Evolutionary conservation across 2,797 vertebrate genomes (phyloP).

Genomic region (Buceros bicornis): DNA sequence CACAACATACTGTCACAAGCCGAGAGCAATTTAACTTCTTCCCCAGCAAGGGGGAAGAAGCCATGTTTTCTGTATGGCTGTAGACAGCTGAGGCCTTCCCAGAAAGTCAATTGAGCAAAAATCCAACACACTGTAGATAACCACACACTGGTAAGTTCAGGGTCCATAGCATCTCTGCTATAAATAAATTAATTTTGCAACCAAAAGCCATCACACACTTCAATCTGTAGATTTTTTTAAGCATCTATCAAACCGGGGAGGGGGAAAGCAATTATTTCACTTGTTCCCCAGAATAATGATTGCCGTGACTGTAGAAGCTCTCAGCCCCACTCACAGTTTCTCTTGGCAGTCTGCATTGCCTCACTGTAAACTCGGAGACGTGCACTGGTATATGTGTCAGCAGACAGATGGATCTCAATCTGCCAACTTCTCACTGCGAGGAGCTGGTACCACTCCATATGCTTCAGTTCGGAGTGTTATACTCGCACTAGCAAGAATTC

Average conservation of each 20-base stretch:
- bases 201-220: not conserved
- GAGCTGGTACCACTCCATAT: not conserved
- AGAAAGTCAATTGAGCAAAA: not conserved
- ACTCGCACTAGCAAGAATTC: not conserved
- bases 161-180: not conserved
- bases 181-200: not conserved
- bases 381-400: not conserved
- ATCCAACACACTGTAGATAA: not conserved
- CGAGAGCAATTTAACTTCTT: not conserved
- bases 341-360: not conserved
- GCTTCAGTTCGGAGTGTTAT: not conserved
- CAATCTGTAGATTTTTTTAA: not conserved
- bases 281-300: too few species aligned
- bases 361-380: not conserved
- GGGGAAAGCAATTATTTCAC: not conserved
- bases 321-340: not conserved
- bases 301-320: not conserved
- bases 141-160: not conserved
- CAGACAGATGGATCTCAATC: slow-evolving; percentile 54
- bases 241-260: accelerated
- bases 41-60: not conserved
- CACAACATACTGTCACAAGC: not conserved
- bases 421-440: not conserved
- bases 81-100: not conserved
- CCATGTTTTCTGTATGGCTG: not conserved